Percentiles rank a stretch among this genome's conserved stretches.
These are phyloP conservation scores for Agonopterix arenella DNA, from an alignment of 2,888 invertebrate genomes.

Conservation along the genomic window DNA sequence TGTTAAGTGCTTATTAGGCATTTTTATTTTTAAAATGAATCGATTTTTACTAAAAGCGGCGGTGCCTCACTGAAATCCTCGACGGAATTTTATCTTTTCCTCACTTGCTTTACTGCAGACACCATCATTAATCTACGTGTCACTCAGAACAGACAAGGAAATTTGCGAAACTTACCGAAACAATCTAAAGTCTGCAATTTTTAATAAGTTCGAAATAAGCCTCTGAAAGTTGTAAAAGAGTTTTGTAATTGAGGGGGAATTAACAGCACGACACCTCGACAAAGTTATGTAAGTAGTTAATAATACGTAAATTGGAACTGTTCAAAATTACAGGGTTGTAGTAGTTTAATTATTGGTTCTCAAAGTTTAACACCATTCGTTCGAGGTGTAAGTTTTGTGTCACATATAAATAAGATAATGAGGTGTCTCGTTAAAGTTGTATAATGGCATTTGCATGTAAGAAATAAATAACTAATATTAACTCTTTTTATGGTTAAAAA, in stretches of 20 bases:
- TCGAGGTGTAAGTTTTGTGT: background rate
- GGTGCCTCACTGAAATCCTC: constrained; percentile 1
- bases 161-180: constrained; percentile 36
- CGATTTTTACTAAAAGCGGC: background rate
- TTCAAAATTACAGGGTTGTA: constrained; percentile 12
- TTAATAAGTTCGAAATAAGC: constrained; percentile 25
- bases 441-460: too few species aligned
- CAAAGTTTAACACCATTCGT: too few species aligned
- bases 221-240: constrained; percentile 23
- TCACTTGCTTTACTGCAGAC: constrained; percentile 29
- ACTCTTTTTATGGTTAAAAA: too few species aligned
- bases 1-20: too few species aligned
- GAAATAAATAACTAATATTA: too few species aligned
- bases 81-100: constrained; percentile 12
- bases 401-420: background rate
- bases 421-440: too few species aligned
- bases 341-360: constrained; percentile 3
- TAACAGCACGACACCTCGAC: too few species aligned
- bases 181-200: constrained; percentile 28
- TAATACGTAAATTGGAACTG: background rate
- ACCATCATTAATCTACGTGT: constrained; percentile 43
- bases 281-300: too few species aligned
- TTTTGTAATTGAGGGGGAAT: constrained; percentile 4
- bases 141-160: constrained; percentile 37
- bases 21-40: too few species aligned